Base-by-base conservation (phyloP, 2,797 vertebrate genomes). In the Acridotheres tristis region DNA sequence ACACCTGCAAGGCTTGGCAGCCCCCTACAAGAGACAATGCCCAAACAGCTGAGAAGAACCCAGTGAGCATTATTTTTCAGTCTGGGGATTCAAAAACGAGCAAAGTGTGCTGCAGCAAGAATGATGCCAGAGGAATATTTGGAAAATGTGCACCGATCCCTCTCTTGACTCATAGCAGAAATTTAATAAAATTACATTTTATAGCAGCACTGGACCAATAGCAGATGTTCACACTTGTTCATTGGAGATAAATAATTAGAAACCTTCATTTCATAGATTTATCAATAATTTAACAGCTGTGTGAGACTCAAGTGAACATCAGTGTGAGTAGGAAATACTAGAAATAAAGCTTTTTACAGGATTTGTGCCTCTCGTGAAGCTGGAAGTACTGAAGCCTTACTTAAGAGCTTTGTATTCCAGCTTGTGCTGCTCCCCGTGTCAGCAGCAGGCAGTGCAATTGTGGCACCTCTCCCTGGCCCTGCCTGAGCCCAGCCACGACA, bases 71-170 rank as follows among this genome's bases (percentile, higher is more conserved):
- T 68, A 27, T 36, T 74, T 69, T 66, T 80, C n/a, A 34, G 20
- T 40, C 23, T 36, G 34, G 42, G 19, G 32, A 91, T 43, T 72
- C 22, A 62, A 62, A 81, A 40, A 43, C 27, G 16, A 85, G 10
- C 7, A 67, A 32, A 55, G 8, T 20, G 5, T 45, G 30, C 14
- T 34, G 20, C 13, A 89, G 26, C 30, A 69, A 58, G 45, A 66
- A 38, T 48, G 55, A 76, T 2, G 5, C 22, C 38, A 78, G 62
- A 73, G 13, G 5, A 84, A 67, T n/a, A 78, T 0, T 81, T 66
- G 26, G 26, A 5, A 55, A 77, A 84, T 38, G 5, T 34, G 26
- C 17, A 53, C 13, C 0, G 0, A 48, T 58, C 71, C 21, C 23
- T 55, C 23, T 66, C 48, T 50, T 61, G 20, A 14, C 14, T 57